Base-by-base conservation (phyloP, 2,888 invertebrate species). In the Dynastes grantii region DNA sequence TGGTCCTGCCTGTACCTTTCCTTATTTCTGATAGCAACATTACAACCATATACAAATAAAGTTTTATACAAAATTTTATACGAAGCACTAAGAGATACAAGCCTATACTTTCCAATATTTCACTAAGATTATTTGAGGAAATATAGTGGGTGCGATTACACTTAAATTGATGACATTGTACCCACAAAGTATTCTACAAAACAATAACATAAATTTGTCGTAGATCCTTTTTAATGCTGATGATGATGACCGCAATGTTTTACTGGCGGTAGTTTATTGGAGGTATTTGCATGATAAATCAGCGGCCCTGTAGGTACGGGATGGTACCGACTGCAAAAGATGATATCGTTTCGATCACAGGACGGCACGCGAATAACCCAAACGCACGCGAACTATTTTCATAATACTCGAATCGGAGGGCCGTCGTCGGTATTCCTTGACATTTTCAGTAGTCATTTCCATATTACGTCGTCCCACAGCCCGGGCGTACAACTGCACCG, bases 261-360 rank as follows among this genome's bases (percentile, higher is more conserved):
- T 55, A 55, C 16, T 22, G 45, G 49, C 9, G 22, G 67, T 27
- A 45, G 45, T 67, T 29, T 63, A 63, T 45, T 16, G 40, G 8
- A 40, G 73, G 61, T 58, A 58, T 73, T 73, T 16, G 51, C 45
- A 49, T 61, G 63, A 64, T 71, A 65, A 78, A 68, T 76, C 75
- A 67, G 77, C 70, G 51, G 11, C 37, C 40, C 32, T 29, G 73
- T 45, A 68, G 80, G 84, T 77, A 80, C 81, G 71, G 78, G 83
- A 82, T 83, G 83, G 83, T 80, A 83, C 84, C 77, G 78, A 78
- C 81, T 80, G 77, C 79, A 80, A 80, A 81, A 80, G 70, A 77
- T 81, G 78, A 64, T 67, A 61, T 70, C 77, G 53, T 49, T 70
- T 73, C 61, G 78, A 63, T 70, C 55, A 32, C 64, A 45, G 29